phyloP scores from a whole-genome alignment of 2,113 vertebrate genomes.

The Oplegnathus fasciatus region DNA sequence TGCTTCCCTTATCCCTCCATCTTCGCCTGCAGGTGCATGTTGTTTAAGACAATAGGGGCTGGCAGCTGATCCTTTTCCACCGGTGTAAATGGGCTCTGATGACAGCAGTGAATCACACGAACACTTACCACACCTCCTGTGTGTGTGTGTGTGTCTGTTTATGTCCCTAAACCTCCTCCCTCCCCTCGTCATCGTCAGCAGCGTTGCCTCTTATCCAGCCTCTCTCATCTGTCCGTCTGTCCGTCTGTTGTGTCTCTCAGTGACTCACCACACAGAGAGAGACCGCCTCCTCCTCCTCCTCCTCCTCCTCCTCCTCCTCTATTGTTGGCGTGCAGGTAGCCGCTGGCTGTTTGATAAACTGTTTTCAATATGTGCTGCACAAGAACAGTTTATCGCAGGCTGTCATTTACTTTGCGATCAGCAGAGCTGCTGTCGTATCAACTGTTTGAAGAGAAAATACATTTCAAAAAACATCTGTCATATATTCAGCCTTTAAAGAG shows the following conservation, averaged over 20 bases:
- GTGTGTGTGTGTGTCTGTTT: conserved; percentile 28
- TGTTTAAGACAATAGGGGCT: conserved; percentile 74
- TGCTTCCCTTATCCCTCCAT: conserved; percentile 37
- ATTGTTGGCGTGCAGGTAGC: conserved; percentile 8
- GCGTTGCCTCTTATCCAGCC: conserved; percentile 55
- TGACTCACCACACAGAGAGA: conserved; percentile 61
- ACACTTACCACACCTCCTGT: conserved; percentile 36
- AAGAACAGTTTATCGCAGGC: not conserved
- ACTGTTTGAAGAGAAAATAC: not conserved
- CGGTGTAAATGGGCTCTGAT: conserved; percentile 69
- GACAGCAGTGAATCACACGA: conserved; percentile 72
- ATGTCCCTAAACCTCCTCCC: conserved; percentile 32
- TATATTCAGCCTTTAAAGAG: not conserved
- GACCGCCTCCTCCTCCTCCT: not conserved
- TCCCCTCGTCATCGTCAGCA: conserved; percentile 49
- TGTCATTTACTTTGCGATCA: conserved; percentile 1
- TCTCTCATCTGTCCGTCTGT: conserved; percentile 36
- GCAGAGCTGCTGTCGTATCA: not conserved
- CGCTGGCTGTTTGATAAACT: conserved; percentile 11
- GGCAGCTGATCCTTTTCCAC: conserved; percentile 66
- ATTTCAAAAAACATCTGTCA: not conserved
- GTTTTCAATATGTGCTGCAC: not conserved
- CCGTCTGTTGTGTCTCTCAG: conserved; percentile 36
- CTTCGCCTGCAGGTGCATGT: conserved; percentile 74
- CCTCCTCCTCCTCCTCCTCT: not conserved